Percentiles rank a stretch among this genome's conserved stretches.
These are phyloP conservation scores for Hipposideros larvatus DNA, from an alignment of 2,797 vertebrate genomes.

Conservation along the genomic window DNA sequence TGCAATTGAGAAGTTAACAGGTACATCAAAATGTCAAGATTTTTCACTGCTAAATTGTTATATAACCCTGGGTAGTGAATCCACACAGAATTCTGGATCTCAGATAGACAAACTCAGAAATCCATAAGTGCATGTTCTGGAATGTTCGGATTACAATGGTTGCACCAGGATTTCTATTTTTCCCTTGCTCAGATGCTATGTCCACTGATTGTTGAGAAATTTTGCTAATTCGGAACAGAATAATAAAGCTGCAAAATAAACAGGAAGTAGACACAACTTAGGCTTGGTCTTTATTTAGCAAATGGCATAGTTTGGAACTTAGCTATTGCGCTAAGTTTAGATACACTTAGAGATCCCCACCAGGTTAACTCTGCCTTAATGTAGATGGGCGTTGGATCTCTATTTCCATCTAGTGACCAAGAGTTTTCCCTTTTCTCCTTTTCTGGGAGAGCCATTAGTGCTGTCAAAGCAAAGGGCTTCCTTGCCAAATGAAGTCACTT, in stretches of 20 bases:
- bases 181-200: neutral
- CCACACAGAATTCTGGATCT: constrained; percentile 29
- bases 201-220: neutral
- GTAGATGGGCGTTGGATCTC: neutral
- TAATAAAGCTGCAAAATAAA: constrained; percentile 42
- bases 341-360: too few species aligned
- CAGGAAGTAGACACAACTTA: neutral
- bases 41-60: constrained; percentile 49
- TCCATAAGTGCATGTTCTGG: neutral
- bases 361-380: neutral
- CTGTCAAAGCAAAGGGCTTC: constrained; percentile 74
- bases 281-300: constrained; percentile 30
- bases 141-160: neutral
- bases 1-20: constrained; percentile 53
- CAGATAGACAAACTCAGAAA: constrained; percentile 49
- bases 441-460: constrained; percentile 62
- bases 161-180: neutral
- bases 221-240: constrained; percentile 20
- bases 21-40: constrained; percentile 62
- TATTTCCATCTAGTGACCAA: constrained; percentile 24
- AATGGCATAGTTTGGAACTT: neutral
- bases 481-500: constrained; percentile 78
- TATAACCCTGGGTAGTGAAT: constrained; percentile 39
- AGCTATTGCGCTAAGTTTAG: neutral
- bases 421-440: constrained; percentile 46